Evolutionary conservation across 2,888 invertebrate genomes (phyloP).

Genomic region (Pheosia gnoma): DNA sequence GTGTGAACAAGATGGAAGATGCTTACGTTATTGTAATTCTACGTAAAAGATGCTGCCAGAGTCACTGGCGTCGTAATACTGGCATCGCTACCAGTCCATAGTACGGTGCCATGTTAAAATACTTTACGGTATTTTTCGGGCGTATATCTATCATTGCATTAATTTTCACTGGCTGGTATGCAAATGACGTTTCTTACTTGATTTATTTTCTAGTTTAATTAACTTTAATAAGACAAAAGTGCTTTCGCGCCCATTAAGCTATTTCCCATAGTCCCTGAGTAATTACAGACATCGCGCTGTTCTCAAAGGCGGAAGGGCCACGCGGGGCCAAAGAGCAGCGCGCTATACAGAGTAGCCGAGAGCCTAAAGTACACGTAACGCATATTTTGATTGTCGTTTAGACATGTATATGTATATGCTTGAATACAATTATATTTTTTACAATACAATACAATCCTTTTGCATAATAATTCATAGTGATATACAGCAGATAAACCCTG

Average conservation of each 20-base stretch:
- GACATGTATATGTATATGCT: no score
- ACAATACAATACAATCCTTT: background rate
- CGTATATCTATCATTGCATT: conserved; percentile 7
- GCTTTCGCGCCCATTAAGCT: conserved; percentile 66
- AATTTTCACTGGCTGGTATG: background rate
- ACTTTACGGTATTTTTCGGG: no score
- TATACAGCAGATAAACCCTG: conserved; percentile 30
- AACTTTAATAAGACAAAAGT: conserved; percentile 70
- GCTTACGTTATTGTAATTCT: no score
- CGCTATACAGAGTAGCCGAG: conserved; percentile 30
- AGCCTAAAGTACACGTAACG: conserved; percentile 42
- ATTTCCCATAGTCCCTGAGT: conserved; percentile 80
- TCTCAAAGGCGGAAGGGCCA: conserved; percentile 58
- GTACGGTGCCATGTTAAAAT: no score
- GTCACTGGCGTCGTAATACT: no score
- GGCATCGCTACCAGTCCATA: no score
- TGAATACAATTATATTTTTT: no score
- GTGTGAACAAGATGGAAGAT: no score
- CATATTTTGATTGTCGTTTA: background rate
- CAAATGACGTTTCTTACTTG: background rate
- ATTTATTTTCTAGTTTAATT: conserved; percentile 59
- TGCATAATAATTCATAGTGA: background rate
- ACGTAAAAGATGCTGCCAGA: no score
- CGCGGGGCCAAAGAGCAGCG: conserved; percentile 51
- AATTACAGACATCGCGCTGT: conserved; percentile 67